Evolutionary conservation across 2,113 vertebrate species (phyloP), one percentile per base, ranked within the genome.

Genomic region (Lophura nycthemera): DNA sequence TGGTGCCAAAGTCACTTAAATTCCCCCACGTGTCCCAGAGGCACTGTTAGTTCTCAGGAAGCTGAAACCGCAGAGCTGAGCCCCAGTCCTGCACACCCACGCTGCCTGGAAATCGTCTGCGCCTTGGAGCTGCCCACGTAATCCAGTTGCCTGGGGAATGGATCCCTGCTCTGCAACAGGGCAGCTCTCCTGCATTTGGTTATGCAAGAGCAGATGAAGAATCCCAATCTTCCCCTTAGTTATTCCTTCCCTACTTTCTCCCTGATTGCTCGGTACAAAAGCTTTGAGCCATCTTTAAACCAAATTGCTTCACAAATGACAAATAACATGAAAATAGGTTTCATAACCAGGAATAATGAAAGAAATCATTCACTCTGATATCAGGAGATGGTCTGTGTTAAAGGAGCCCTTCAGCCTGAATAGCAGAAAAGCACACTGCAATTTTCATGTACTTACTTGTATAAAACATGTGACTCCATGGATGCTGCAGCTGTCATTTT

Each of bases 241-340:
- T 87, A 95, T 93, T 94, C 57, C 75, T 66, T 86, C 90, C 54
- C 83, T 83, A 34, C 88, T 73, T 95, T 69, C 86, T 94, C 73
- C 56, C 83, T 97, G 96, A 96, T 92, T 91, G 73, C 79, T 88
- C 85, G 48, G 84, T 91, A 95, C 69, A 94, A 97, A 96, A 96
- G 91, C 95, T 96, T 86, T 0, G 4, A 95, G 95, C 83, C 92
- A 89, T 95, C 93, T 95, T 92, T 89, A 89, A 88, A 80, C 92
- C 71, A 95, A 97, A 95, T 95, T 95, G 93, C 93, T 96, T 96
- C 88, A 93, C 95, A 96, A 96, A 96, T 97, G 97, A 97, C 96
- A 97, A 92, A 92, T 97, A 90, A 96, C 87, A 74, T 92, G 95
- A 97, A 97, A 97, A 97, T 96, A 88, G 95, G 89, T 90, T 90